Evolutionary conservation across 2,888 invertebrate genomes (phyloP).

Genomic region (Andrena dorsata): DNA sequence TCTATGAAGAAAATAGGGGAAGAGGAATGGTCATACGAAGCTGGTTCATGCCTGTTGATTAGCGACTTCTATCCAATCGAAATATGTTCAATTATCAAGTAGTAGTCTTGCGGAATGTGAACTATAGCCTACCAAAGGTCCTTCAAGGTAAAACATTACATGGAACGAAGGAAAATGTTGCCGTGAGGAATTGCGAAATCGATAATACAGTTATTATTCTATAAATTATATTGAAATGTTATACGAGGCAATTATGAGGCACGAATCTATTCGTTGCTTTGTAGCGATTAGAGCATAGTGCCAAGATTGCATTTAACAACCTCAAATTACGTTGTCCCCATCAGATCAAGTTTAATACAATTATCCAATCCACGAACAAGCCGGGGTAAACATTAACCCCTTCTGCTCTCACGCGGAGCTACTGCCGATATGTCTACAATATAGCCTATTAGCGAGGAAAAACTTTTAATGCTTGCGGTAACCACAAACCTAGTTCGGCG

Average conservation of each 20-base stretch:
- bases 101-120: too few relatives aligned
- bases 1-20: too few relatives aligned
- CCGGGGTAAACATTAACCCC: conserved; percentile 61
- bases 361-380: conserved; percentile 67
- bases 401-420: conserved; percentile 46
- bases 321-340: conserved; percentile 65
- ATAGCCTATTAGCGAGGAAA: conserved; percentile 23
- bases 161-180: not conserved
- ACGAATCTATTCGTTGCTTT: conserved; percentile 51
- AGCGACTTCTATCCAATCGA: too few relatives aligned
- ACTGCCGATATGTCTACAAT: conserved; percentile 22
- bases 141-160: not conserved
- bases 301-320: conserved; percentile 60
- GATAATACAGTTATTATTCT: conserved; percentile 20
- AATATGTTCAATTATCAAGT: too few relatives aligned
- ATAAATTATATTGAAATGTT: conserved; percentile 19
- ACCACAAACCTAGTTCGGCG: not conserved
- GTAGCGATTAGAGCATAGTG: conserved; percentile 49
- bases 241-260: conserved; percentile 16
- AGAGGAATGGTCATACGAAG: too few relatives aligned
- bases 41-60: too few relatives aligned
- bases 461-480: conserved; percentile 5
- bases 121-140: not conserved
- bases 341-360: conserved; percentile 69
- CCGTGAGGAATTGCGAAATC: conserved; percentile 13